Percentiles rank a stretch among this genome's conserved stretches.
These are phyloP conservation scores for Drosophila oshimai DNA, from an alignment of 1,140 invertebrate genomes.

Conservation along the genomic window DNA sequence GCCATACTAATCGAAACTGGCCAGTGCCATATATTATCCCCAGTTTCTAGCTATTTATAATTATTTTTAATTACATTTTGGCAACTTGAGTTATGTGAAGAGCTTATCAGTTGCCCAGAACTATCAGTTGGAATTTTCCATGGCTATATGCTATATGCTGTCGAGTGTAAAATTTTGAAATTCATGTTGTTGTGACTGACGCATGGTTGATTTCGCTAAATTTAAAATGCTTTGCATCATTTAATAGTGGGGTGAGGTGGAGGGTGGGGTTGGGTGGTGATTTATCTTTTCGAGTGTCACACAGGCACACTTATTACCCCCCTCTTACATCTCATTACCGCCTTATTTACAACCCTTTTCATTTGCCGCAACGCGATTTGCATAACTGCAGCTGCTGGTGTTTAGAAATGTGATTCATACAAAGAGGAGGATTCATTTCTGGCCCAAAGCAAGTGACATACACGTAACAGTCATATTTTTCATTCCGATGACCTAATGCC, in stretches of 20 bases:
- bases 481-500: conserved; percentile 39
- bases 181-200: conserved; percentile 7
- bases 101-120: conserved; percentile 15
- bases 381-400: conserved; percentile 14
- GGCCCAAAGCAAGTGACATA: conserved; percentile 25
- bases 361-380: conserved; percentile 17
- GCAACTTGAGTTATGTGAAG: neutral
- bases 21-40: neutral
- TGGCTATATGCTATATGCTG: too few relatives aligned
- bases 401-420: conserved; percentile 25
- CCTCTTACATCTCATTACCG: neutral
- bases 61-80: conserved; percentile 3
- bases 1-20: conserved; percentile 26
- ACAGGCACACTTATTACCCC: neutral
- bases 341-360: neutral
- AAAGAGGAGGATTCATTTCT: conserved; percentile 23
- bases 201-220: conserved; percentile 22
- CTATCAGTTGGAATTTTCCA: conserved; percentile 33
- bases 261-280: neutral
- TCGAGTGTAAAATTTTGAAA: conserved; percentile 13
- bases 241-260: conserved; percentile 1
- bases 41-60: neutral
- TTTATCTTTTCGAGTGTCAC: conserved; percentile 4
- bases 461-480: conserved; percentile 28
- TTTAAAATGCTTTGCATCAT: conserved; percentile 31